Percentiles rank a stretch among this genome's conserved stretches.
Conservation (phyloP, 1,140 invertebrate species). For the Idris sp. region DNA sequence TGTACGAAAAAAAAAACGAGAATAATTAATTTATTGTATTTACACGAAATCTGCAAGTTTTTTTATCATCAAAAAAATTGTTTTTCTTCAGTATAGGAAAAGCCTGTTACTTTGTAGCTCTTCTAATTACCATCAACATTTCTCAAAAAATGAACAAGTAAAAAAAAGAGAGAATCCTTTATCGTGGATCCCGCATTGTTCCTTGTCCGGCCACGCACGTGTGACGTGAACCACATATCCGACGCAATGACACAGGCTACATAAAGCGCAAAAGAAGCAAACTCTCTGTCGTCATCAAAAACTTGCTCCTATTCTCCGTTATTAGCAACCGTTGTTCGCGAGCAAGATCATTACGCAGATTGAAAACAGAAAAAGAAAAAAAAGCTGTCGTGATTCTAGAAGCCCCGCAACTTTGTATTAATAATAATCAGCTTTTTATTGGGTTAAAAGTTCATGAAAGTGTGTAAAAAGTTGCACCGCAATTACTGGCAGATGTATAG, state of each 20-base stretch:
- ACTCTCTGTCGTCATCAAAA: constrained; percentile 57
- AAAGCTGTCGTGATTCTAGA: constrained; percentile 44
- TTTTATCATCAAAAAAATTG: too few species aligned
- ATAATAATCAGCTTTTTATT: constrained; percentile 53
- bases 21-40: too few species aligned
- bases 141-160: too few species aligned
- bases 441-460: constrained; percentile 48
- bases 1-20: too few species aligned
- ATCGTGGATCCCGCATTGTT: constrained; percentile 62
- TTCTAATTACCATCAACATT: too few species aligned
- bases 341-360: constrained; percentile 73
- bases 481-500: constrained; percentile 42
- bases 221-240: constrained; percentile 33
- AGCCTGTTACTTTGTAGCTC: too few species aligned
- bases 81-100: too few species aligned
- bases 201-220: constrained; percentile 46
- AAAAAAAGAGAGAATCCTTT: constrained; percentile 13
- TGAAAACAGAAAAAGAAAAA: constrained; percentile 64
- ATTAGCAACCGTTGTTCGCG: constrained; percentile 70
- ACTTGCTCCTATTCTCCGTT: constrained; percentile 67
- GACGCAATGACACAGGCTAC: constrained; percentile 65
- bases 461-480: constrained; percentile 52
- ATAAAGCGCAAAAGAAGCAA: constrained; percentile 68
- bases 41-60: too few species aligned
- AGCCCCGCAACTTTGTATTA: constrained; percentile 32